These are phyloP conservation scores for Agelastica alni DNA, from an alignment of 2,888 invertebrate species.

Conservation along the genomic window DNA sequence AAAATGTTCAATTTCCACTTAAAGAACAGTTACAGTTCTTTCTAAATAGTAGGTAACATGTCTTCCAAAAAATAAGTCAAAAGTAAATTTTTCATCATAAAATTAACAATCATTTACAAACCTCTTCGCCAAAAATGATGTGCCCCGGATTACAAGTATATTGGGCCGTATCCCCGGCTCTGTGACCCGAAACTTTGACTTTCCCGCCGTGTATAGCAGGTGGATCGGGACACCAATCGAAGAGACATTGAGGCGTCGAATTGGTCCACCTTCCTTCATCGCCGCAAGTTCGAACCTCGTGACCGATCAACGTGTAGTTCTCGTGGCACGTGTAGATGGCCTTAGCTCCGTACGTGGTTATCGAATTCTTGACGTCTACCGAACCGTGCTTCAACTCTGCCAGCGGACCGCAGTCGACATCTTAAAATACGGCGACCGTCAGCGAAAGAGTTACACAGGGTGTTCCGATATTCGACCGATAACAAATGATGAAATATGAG, in stretches of 20 bases:
- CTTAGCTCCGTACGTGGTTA: conserved; percentile 79
- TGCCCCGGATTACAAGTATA: conserved; percentile 84
- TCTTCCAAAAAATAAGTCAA: no score
- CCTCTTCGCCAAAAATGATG: conserved; percentile 73
- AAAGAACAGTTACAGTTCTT: no score
- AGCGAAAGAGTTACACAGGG: no score
- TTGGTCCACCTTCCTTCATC: conserved; percentile 79
- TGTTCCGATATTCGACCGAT: no score
- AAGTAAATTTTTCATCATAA: no score
- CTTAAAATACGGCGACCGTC: no score
- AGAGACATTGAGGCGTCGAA: conserved; percentile 77
- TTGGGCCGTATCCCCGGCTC: conserved; percentile 78
- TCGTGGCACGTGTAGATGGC: conserved; percentile 79
- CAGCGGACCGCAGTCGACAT: conserved; percentile 78
- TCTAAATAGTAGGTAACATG: no score
- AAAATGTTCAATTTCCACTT: no score
- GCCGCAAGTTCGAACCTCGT: conserved; percentile 70
- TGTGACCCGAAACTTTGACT: conserved; percentile 71
- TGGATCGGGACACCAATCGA: conserved; percentile 88
- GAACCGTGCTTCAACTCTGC: conserved; percentile 73
- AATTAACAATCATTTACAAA: no score
- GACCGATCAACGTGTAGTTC: conserved; percentile 84
- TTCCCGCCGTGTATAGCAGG: conserved; percentile 76
- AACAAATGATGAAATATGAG: no score
- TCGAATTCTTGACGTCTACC: conserved; percentile 66